Conservation (phyloP, 2,888 invertebrate genomes). For the Herminia tarsipennalis region DNA sequence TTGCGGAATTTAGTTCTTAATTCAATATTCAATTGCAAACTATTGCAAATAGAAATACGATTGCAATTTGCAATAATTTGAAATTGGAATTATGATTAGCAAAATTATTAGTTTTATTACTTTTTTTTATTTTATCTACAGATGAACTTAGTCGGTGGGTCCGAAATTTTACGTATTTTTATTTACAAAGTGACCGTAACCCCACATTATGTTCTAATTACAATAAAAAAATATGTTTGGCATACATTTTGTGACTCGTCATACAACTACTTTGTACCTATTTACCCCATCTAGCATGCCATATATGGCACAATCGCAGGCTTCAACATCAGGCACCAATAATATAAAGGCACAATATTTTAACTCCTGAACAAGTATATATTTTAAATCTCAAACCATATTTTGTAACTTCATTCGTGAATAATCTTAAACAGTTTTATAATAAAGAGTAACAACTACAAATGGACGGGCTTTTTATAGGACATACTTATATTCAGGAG, state of each 20-base stretch:
- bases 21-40: conserved; percentile 8
- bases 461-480: conserved; percentile 38
- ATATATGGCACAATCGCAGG: conserved; percentile 67
- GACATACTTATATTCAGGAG: conserved; percentile 34
- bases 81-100: conserved; percentile 26
- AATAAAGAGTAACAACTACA: conserved; percentile 19
- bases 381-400: neutral
- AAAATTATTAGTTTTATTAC: conserved; percentile 36
- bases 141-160: conserved; percentile 78
- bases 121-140: conserved; percentile 53
- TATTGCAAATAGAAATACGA: conserved; percentile 11
- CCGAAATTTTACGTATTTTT: conserved; percentile 72
- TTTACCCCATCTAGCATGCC: conserved; percentile 57
- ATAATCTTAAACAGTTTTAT: conserved; percentile 5
- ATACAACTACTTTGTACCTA: conserved; percentile 78
- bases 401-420: conserved; percentile 13
- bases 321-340: conserved; percentile 66
- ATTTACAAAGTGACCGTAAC: conserved; percentile 67
- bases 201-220: conserved; percentile 62
- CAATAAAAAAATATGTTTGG: conserved; percentile 77
- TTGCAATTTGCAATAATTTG: conserved; percentile 2
- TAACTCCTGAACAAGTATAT: conserved; percentile 43
- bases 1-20: conserved; percentile 11
- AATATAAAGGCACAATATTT: conserved; percentile 66
- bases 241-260: conserved; percentile 83